A percentile compares a stretch with the other conserved stretches of the same genome.
Evolutionary conservation across 2,113 vertebrate genomes (phyloP).

Genomic region (Malurus elegans): DNA sequence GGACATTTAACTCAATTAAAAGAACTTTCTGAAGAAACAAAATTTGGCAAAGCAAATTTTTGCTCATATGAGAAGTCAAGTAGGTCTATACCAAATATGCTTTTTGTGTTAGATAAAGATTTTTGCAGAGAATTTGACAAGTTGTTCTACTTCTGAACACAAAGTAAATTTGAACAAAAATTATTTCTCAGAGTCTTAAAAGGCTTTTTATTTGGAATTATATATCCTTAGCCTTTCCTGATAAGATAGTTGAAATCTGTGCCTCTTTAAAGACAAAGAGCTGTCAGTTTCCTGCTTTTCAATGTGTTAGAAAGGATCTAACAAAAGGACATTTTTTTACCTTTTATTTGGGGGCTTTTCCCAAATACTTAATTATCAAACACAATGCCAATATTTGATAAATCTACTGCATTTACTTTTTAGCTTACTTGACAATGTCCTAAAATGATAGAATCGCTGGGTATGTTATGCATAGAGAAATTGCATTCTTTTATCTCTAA

Average conservation of each 20-base stretch:
- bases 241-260: conserved; percentile 51
- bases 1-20: conserved; percentile 71
- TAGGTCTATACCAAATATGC: conserved; percentile 45
- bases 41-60: conserved; percentile 73
- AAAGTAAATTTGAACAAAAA: conserved; percentile 62
- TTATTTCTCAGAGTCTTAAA: conserved; percentile 53
- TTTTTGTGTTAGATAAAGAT: conserved; percentile 63
- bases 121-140: conserved; percentile 65
- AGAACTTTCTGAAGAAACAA: conserved; percentile 68
- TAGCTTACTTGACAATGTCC: background rate
- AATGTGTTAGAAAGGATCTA: conserved; percentile 28
- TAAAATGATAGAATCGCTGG: background rate
- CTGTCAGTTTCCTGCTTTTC: conserved; percentile 22
- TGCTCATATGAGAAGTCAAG: conserved; percentile 61
- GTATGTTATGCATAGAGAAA: background rate
- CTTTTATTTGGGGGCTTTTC: background rate
- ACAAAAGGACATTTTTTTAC: conserved; percentile 1
- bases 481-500: background rate
- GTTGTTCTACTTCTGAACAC: conserved; percentile 56
- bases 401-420: background rate
- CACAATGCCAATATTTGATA: background rate
- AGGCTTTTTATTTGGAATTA: conserved; percentile 65
- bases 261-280: conserved; percentile 56
- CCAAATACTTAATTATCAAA: background rate
- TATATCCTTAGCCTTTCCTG: conserved; percentile 25